phyloP scores from a whole-genome alignment of 2,888 invertebrate species.

The Lasioglossum pauxillum region DNA sequence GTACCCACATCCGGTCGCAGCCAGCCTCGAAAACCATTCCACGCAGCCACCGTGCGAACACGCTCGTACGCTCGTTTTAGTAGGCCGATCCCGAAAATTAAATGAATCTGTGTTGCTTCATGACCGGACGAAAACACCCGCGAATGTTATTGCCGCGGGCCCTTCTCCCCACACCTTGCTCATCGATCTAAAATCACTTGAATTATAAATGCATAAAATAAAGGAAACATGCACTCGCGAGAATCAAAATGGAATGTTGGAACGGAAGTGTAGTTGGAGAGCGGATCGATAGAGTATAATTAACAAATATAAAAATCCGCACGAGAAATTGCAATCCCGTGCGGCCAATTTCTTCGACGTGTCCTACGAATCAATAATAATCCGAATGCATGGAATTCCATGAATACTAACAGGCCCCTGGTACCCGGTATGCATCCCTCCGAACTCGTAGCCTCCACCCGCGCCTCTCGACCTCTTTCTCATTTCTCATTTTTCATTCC shows the following conservation, averaged over 20 bases:
- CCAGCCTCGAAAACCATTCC: conserved; percentile 42
- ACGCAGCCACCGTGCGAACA: conserved; percentile 38
- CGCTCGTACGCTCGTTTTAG: conserved; percentile 53
- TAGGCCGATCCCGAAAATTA: conserved; percentile 58
- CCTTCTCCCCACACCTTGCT: not conserved
- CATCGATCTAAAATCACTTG: not conserved
- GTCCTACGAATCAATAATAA: conserved; percentile 56
- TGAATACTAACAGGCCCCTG: conserved; percentile 57
- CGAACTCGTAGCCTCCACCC: conserved; percentile 3
- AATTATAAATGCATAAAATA: not conserved
- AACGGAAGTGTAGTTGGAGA: not conserved
- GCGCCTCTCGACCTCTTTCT: not conserved
- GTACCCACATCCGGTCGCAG: conserved; percentile 45
- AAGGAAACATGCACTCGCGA: not conserved
- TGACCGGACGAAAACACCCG: conserved; percentile 57
- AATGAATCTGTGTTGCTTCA: conserved; percentile 64
- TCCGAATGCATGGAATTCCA: conserved; percentile 59
- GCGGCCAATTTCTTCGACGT: conserved; percentile 54
- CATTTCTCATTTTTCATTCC: conserved; percentile 60
- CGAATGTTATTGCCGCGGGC: conserved; percentile 50
- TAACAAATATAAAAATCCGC: conserved; percentile 6
- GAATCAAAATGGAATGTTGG: not conserved
- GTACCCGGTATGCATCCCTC: conserved; percentile 3
- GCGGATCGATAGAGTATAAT: not conserved
- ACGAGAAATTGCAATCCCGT: conserved; percentile 42